Percentiles rank a stretch among this genome's conserved stretches.
These are phyloP conservation scores for Allacma fusca DNA, from an alignment of 2,888 invertebrate genomes.

Conservation along the genomic window DNA sequence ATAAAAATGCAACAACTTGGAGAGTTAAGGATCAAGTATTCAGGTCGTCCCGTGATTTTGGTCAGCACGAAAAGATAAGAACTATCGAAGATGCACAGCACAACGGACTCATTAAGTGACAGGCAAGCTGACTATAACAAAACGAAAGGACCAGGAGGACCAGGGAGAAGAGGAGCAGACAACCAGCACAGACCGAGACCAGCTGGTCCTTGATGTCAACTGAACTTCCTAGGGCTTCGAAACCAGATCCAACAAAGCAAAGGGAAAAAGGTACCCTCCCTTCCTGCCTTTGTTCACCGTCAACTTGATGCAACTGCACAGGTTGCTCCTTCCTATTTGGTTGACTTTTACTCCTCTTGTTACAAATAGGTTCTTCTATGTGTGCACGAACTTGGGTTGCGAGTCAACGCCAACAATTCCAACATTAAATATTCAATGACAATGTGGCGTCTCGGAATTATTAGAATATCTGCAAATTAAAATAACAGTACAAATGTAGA, in stretches of 20 bases:
- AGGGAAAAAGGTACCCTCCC: conserved; percentile 31
- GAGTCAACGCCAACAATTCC: conserved; percentile 9
- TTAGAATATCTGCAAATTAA: conserved; percentile 21
- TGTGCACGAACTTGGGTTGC: background rate
- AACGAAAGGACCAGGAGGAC: conserved; percentile 9
- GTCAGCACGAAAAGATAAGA: background rate
- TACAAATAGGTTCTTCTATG: background rate
- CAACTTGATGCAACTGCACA: background rate
- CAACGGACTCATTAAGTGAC: background rate
- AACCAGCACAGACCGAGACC: conserved; percentile 26
- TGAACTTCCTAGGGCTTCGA: conserved; percentile 19
- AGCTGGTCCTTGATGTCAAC: conserved; percentile 35
- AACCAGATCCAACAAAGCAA: conserved; percentile 1
- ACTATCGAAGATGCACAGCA: background rate
- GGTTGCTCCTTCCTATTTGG: background rate
- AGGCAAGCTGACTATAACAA: conserved; percentile 13
- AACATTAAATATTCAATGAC: conserved; percentile 25
- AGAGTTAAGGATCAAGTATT: background rate
- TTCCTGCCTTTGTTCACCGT: conserved; percentile 23
- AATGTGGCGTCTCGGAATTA: conserved; percentile 19
- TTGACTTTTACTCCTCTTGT: background rate
- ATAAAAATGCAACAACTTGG: background rate
- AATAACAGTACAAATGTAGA: conserved; percentile 15
- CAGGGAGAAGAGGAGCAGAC: conserved; percentile 13
- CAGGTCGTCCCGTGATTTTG: background rate